Percentiles rank a stretch among this genome's conserved stretches.
phyloP scores from a whole-genome alignment of 2,797 vertebrate species.

The Coracias cyanogaster region DNA sequence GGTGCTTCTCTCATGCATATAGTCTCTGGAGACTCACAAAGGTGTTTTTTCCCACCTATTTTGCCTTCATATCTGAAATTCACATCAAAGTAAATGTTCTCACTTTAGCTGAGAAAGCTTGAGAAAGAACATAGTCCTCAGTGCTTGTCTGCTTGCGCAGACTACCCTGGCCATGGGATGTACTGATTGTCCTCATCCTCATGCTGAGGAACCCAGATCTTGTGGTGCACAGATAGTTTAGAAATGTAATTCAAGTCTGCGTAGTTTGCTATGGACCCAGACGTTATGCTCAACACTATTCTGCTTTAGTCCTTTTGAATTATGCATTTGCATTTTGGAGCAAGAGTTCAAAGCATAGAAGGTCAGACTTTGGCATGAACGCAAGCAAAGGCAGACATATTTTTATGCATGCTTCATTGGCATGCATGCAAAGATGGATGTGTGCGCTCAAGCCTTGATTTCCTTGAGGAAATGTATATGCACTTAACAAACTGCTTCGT shows the following conservation, averaged over 20 bases:
- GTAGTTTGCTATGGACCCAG: background rate
- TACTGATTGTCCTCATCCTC: background rate
- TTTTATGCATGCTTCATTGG: conserved; percentile 2
- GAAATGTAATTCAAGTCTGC: background rate
- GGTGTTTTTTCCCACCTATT: background rate
- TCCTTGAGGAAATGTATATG: conserved; percentile 56
- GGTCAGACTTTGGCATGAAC: background rate
- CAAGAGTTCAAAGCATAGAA: conserved; percentile 41
- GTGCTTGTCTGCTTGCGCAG: background rate
- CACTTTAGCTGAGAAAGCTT: background rate
- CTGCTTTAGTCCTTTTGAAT: conserved; percentile 40
- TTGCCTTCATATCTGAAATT: background rate
- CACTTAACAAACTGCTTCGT: conserved; percentile 10
- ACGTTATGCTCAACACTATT: background rate
- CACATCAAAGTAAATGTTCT: background rate
- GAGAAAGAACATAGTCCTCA: background rate
- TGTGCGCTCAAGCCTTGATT: background rate
- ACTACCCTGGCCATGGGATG: background rate
- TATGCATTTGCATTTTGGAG: conserved; percentile 35
- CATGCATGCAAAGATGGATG: background rate
- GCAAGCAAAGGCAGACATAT: conserved; percentile 13
- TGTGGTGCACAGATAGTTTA: background rate
- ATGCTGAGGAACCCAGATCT: background rate
- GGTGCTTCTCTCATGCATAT: background rate
- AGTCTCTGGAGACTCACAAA: background rate